Conservation (phyloP, 2,888 invertebrate genomes). For the Azorinus chamasolen region DNA sequence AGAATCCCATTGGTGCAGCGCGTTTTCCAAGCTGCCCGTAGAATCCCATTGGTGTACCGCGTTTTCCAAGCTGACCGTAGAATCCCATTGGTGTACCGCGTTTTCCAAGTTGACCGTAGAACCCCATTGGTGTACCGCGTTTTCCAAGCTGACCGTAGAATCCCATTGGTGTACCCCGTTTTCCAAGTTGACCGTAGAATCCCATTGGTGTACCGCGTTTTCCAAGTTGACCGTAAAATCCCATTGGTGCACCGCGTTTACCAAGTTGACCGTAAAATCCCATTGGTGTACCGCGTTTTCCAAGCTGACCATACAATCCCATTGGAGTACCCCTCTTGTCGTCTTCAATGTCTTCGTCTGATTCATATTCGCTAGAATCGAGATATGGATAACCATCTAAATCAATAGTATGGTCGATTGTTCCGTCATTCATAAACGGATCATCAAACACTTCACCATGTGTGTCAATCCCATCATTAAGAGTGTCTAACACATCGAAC, state of each 20-base stretch:
- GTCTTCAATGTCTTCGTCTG: not conserved
- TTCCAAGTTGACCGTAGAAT: slow-evolving; percentile 5
- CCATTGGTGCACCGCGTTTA: slow-evolving; percentile 45
- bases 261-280: slow-evolving; percentile 41
- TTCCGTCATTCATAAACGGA: not conserved
- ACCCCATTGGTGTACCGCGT: slow-evolving; percentile 39
- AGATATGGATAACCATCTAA: not conserved
- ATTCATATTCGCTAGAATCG: not conserved
- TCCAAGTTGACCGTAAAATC: slow-evolving; percentile 38
- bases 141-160: slow-evolving; percentile 40
- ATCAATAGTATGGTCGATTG: not conserved
- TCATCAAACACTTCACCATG: slow-evolving; percentile 2
- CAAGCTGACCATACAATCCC: slow-evolving; percentile 39
- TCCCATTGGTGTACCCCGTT: slow-evolving; percentile 35
- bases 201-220: slow-evolving; percentile 18
- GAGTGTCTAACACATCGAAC: not conserved
- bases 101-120: slow-evolving; percentile 36
- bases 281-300: slow-evolving; percentile 52
- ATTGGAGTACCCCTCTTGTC: slow-evolving; percentile 41
- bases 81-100: slow-evolving; percentile 11
- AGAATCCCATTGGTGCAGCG: slow-evolving; percentile 38
- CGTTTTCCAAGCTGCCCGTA: slow-evolving; percentile 33
- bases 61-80: slow-evolving; percentile 12
- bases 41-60: slow-evolving; percentile 36
- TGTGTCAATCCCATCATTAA: slow-evolving; percentile 3